These are phyloP conservation scores for Campaea margaritaria DNA, from an alignment of 2,888 invertebrate genomes.

Conservation along the genomic window DNA sequence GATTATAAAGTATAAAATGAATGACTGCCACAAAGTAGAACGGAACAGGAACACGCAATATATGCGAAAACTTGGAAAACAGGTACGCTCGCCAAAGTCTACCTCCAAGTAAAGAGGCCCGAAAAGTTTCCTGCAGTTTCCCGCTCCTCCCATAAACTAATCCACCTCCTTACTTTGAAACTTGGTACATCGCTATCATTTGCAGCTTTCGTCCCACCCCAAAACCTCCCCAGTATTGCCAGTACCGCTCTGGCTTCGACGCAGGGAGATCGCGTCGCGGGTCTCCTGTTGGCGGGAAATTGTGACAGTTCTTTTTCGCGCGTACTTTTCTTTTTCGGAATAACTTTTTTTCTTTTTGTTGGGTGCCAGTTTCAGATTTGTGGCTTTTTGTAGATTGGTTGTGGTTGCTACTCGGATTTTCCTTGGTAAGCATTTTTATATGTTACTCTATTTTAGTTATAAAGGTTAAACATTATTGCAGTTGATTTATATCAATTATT, in stretches of 20 bases:
- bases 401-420: slow-evolving; percentile 18
- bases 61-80: no score
- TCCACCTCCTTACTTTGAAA: slow-evolving; percentile 56
- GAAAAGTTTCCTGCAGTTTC: slow-evolving; percentile 21
- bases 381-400: slow-evolving; percentile 24
- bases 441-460: no score
- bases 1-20: no score
- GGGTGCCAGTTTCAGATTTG: slow-evolving; percentile 20
- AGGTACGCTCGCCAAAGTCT: background rate
- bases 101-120: slow-evolving; percentile 3
- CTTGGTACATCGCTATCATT: slow-evolving; percentile 64
- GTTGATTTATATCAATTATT: no score
- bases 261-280: slow-evolving; percentile 52
- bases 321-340: slow-evolving; percentile 40
- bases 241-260: slow-evolving; percentile 59
- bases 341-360: slow-evolving; percentile 33
- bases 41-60: no score
- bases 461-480: no score
- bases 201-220: slow-evolving; percentile 51
- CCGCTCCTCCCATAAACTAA: slow-evolving; percentile 41
- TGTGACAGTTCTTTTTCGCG: slow-evolving; percentile 54
- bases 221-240: slow-evolving; percentile 35
- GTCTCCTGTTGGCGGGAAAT: slow-evolving; percentile 53
- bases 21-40: no score
- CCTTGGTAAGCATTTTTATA: slow-evolving; percentile 29